Evolutionary conservation across 2,888 invertebrate species (phyloP).

Genomic region (Octonoba sinensis): DNA sequence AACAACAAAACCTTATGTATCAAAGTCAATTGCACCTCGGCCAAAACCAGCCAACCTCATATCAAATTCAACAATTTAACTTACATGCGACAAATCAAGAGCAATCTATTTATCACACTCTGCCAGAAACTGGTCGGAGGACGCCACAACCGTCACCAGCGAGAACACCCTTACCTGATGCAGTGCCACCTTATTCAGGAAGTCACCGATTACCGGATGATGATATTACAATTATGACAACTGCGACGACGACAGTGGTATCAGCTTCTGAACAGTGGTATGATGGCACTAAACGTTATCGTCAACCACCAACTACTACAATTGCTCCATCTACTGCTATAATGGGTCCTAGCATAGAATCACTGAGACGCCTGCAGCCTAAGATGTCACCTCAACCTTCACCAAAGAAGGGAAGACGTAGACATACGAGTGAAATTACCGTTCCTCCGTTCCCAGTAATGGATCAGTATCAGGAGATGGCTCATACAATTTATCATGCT

Average conservation of each 20-base stretch:
- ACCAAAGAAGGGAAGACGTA: conserved; percentile 71
- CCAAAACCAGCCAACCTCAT: conserved; percentile 3
- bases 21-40: conserved; percentile 4
- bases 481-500: conserved; percentile 8
- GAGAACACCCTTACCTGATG: conserved; percentile 45
- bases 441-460: conserved; percentile 75
- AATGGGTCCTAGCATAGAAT: conserved; percentile 26
- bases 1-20: conserved; percentile 2
- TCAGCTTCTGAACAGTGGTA: conserved; percentile 49
- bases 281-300: conserved; percentile 8
- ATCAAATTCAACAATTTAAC: conserved; percentile 17
- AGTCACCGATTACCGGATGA: conserved; percentile 35
- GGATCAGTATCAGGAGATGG: conserved; percentile 68
- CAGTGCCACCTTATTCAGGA: conserved; percentile 30
- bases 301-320: conserved; percentile 28
- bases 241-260: conserved; percentile 57
- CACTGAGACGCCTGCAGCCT: conserved; percentile 61
- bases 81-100: conserved; percentile 2
- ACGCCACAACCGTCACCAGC: conserved; percentile 13
- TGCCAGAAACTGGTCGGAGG: conserved; percentile 1
- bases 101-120: conserved; percentile 16
- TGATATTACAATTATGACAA: conserved; percentile 62
- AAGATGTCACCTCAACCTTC: conserved; percentile 70
- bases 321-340: conserved; percentile 42
- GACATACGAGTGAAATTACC: conserved; percentile 75